These are phyloP conservation scores for Neogobius melanostomus DNA, from an alignment of 2,113 vertebrate genomes.

Conservation along the genomic window DNA sequence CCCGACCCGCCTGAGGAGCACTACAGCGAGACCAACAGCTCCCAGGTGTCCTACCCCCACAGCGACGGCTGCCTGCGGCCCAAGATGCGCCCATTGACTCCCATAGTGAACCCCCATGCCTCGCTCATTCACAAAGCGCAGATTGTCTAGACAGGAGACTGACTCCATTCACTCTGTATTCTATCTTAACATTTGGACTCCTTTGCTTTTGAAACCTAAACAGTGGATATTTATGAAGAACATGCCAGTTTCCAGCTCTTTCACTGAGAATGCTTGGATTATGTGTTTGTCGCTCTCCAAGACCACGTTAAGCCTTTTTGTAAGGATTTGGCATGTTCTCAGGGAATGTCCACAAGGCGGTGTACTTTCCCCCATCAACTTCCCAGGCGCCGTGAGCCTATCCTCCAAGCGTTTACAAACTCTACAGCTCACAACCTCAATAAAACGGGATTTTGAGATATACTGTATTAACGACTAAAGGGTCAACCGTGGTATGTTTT, in stretches of 20 bases:
- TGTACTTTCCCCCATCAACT: neutral
- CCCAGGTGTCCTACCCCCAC: slow-evolving; percentile 84
- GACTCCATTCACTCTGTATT: neutral
- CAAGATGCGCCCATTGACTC: slow-evolving; percentile 58
- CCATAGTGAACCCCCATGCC: slow-evolving; percentile 56
- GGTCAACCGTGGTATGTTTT: neutral
- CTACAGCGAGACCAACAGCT: slow-evolving; percentile 74
- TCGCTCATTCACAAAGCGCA: slow-evolving; percentile 88
- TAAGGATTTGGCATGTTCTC: neutral
- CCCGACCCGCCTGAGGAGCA: slow-evolving; percentile 69
- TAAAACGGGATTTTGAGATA: no score
- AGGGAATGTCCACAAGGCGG: neutral
- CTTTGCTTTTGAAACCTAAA: neutral
- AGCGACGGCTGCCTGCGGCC: slow-evolving; percentile 82
- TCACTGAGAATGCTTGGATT: no score
- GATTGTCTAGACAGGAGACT: slow-evolving; percentile 77
- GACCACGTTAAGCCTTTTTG: neutral
- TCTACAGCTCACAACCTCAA: no score
- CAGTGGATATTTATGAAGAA: neutral
- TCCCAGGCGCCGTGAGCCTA: neutral
- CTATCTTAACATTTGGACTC: neutral
- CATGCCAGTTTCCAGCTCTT: neutral
- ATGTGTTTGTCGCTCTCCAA: no score
- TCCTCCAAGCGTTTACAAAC: neutral
- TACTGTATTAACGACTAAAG: no score